A percentile compares a stretch with the other conserved stretches of the same genome.
Conservation (phyloP, 1,140 invertebrate genomes). For the Teleogryllus occipitalis region DNA sequence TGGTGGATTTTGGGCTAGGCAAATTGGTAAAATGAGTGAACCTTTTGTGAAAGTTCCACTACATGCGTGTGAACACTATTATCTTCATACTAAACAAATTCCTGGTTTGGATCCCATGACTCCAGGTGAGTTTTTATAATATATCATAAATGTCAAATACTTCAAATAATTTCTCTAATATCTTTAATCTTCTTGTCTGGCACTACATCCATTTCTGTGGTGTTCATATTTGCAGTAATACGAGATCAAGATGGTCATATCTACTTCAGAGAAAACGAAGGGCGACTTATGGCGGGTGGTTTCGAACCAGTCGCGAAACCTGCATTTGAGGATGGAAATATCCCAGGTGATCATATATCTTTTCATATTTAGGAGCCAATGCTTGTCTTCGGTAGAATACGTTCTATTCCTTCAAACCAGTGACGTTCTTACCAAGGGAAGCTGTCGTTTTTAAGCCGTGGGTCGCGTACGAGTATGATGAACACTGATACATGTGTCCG, state of each 20-base stretch:
- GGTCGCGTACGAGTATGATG: too few relatives aligned
- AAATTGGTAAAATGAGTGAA: slow-evolving; percentile 71
- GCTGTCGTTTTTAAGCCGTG: too few relatives aligned
- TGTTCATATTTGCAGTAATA: slow-evolving; percentile 52
- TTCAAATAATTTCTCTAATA: slow-evolving; percentile 9
- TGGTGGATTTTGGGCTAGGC: slow-evolving; percentile 70
- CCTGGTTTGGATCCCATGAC: slow-evolving; percentile 58
- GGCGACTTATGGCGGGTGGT: slow-evolving; percentile 71
- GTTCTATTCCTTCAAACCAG: too few relatives aligned
- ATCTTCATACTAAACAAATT: slow-evolving; percentile 77
- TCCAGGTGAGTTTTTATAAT: slow-evolving; percentile 42
- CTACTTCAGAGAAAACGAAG: slow-evolving; percentile 75
- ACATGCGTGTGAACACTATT: slow-evolving; percentile 90
- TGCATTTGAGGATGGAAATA: slow-evolving; percentile 70
- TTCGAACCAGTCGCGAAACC: slow-evolving; percentile 84
- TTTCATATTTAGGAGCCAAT: too few relatives aligned
- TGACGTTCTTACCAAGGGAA: too few relatives aligned
- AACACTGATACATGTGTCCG: too few relatives aligned
- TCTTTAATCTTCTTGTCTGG: neutral
- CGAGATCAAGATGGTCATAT: slow-evolving; percentile 83
- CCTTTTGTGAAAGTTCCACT: slow-evolving; percentile 84
- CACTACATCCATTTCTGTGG: too few relatives aligned
- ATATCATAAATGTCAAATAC: neutral
- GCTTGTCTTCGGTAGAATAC: too few relatives aligned
- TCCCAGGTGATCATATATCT: slow-evolving; percentile 44